A percentile compares a stretch with the other conserved stretches of the same genome.
Evolutionary conservation across 2,113 vertebrate genomes (phyloP).

Genomic region (Glareola pratincola): DNA sequence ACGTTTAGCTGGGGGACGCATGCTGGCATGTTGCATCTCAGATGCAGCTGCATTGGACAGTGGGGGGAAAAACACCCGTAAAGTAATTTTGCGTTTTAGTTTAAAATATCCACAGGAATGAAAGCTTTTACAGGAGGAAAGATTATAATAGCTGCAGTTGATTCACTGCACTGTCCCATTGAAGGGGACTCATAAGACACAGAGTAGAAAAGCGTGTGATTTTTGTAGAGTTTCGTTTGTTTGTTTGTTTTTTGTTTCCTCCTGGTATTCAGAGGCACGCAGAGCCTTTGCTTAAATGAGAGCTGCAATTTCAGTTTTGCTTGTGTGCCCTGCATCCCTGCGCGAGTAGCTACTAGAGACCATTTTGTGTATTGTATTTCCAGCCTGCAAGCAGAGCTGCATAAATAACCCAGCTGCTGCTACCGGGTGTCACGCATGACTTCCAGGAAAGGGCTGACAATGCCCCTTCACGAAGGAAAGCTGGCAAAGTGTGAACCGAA

Average conservation of each 20-base stretch:
- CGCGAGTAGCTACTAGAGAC: not conserved
- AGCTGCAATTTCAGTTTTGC: not conserved
- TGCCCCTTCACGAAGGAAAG: not conserved
- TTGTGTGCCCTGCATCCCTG: not conserved
- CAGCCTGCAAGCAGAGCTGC: not conserved
- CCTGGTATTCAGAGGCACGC: not conserved
- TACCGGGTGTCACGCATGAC: not conserved
- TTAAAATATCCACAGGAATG: not conserved
- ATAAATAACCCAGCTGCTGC: conserved; percentile 11
- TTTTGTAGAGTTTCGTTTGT: not conserved
- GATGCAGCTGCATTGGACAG: not conserved
- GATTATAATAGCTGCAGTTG: not conserved
- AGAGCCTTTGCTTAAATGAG: not conserved
- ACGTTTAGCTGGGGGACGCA: not conserved
- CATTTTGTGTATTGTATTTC: not conserved
- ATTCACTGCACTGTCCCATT: not conserved
- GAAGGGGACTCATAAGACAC: not conserved
- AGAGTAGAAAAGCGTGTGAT: not conserved
- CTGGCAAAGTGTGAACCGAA: not conserved
- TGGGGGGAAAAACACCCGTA: not conserved
- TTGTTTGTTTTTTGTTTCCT: not conserved
- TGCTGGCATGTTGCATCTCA: rapidly evolving
- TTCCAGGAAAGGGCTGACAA: not conserved
- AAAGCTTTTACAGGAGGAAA: not conserved
- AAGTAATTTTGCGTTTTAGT: not conserved